Base-by-base conservation (phyloP, 2,888 invertebrate species). In the Drosophila imparisetae region DNA sequence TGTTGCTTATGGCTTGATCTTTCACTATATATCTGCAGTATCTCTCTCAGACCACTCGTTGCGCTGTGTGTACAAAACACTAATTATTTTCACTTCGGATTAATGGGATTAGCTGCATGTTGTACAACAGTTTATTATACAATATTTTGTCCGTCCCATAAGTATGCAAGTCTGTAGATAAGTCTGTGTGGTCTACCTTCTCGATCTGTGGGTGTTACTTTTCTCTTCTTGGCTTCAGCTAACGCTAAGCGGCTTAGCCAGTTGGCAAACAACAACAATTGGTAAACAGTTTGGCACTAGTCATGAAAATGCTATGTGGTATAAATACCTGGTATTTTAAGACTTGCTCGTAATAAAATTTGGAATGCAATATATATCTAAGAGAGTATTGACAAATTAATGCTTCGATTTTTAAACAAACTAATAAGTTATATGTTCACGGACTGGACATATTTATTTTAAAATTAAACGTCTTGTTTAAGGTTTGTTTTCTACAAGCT, bases 1-100 rank as follows among this genome's bases (percentile, higher is more conserved):
- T 50, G 29, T 30, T 49, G 15, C 49, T 49, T 49, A 49, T 24
- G 45, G 45, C 69, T 60, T 42, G 60, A 78, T 69, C 79, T 74
- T 65, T 72, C 54, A 64, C 72, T 63, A 54, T 53, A 40, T 21
- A 38, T 21, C 3, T 21, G 21, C 32, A 24, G n/a, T 29, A 21
- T 62, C n/a, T 21, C 45, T 34, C 27, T 29, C 34, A n/a, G 64
- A 62, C 74, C 53, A 67, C 66, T 69, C 48, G 61, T 67, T 81
- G 71, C 40, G 77, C 69, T 73, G 67, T 90, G 89, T 91, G 91
- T 90, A 85, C 83, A 87, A 85, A 91, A 89, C 89, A 91, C 89
- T 90, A 91, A 91, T 92, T 92, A 91, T 91, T 89, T 91, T 87
- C 87, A 87, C 80, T 86, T 81, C 77, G 89, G 91, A 91, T 91